A percentile compares a stretch with the other conserved stretches of the same genome.
These are phyloP conservation scores for Leucoma salicis DNA, from an alignment of 2,888 invertebrate species.

Conservation along the genomic window DNA sequence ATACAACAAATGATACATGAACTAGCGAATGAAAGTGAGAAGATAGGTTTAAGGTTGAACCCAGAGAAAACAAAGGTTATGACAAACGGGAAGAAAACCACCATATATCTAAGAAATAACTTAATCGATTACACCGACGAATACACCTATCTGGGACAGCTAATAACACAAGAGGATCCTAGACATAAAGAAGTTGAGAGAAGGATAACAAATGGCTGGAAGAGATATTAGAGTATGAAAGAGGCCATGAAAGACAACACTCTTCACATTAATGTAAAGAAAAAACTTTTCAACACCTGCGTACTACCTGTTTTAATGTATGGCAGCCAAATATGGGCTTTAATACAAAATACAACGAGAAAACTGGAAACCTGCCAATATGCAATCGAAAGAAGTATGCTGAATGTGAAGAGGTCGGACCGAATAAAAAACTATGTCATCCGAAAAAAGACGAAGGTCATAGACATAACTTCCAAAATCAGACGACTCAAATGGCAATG, in stretches of 20 bases:
- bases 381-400: no score
- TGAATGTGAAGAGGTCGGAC: no score
- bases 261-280: not conserved
- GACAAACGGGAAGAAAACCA: not conserved
- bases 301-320: no score
- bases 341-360: no score
- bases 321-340: no score
- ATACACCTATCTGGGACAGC: not conserved
- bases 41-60: conserved; percentile 13
- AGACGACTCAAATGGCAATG: no score
- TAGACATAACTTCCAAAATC: no score
- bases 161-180: not conserved
- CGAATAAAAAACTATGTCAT: no score
- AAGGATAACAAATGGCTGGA: not conserved
- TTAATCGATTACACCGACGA: conserved; percentile 1
- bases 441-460: no score
- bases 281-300: not conserved
- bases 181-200: not conserved
- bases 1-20: conserved; percentile 14
- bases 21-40: conserved; percentile 15
- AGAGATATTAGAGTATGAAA: not conserved
- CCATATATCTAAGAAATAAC: not conserved
- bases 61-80: conserved; percentile 5
- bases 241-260: not conserved
- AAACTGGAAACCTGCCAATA: no score